A percentile compares a stretch with the other conserved stretches of the same genome.
These are phyloP conservation scores for Tragelaphus imberbis DNA, from an alignment of 2,113 vertebrate genomes.

Conservation along the genomic window DNA sequence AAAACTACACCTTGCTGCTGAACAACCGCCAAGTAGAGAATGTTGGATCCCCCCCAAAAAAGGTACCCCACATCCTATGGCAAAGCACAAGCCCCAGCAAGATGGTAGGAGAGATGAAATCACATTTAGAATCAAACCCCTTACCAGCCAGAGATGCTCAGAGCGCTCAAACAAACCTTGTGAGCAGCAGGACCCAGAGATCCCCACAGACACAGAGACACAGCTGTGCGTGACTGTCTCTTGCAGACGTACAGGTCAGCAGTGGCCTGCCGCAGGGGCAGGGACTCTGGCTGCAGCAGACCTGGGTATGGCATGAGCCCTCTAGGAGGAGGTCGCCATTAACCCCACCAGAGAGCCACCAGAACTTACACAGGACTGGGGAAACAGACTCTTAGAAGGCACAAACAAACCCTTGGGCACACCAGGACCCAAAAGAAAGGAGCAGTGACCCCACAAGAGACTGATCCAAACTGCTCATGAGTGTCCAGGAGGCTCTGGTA, in stretches of 20 bases:
- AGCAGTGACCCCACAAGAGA: not conserved
- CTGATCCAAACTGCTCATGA: not conserved
- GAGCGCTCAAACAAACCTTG: not conserved
- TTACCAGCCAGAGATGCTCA: not conserved
- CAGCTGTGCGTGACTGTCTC: not conserved
- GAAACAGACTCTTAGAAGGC: not conserved
- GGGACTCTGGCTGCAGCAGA: not conserved
- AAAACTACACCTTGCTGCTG: not conserved
- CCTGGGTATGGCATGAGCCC: not conserved
- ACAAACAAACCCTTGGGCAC: not conserved
- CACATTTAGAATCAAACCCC: not conserved
- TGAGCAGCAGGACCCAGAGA: not conserved
- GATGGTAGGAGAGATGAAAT: not conserved
- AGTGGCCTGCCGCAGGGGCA: not conserved
- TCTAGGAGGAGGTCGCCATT: not conserved
- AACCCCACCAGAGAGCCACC: not conserved
- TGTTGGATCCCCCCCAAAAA: not conserved
- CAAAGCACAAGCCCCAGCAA: not conserved
- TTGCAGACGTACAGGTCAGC: not conserved
- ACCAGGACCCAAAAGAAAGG: not conserved
- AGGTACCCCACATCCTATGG: not conserved
- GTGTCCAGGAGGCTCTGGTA: not conserved
- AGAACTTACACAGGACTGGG: not conserved
- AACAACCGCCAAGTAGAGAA: not conserved
- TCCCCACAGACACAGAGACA: not conserved